These are phyloP conservation scores for Mobula hypostoma DNA, from an alignment of 2,113 vertebrate species.

Conservation along the genomic window DNA sequence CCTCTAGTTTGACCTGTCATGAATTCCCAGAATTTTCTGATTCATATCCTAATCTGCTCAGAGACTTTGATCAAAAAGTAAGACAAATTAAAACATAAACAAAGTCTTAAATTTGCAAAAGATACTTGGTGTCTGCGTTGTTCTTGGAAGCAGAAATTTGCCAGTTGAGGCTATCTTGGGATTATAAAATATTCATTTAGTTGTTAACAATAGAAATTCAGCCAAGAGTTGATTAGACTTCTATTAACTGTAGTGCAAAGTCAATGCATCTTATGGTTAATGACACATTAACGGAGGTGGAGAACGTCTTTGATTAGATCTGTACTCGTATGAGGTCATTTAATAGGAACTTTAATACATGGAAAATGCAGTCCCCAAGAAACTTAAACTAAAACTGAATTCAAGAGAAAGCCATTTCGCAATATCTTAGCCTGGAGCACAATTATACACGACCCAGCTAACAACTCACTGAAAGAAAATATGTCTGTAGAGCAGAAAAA, in stretches of 20 bases:
- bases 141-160: background rate
- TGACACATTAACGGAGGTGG: background rate
- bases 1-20: background rate
- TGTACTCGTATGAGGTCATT: background rate
- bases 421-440: constrained; percentile 10
- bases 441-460: background rate
- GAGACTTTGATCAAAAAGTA: background rate
- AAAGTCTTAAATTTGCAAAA: background rate
- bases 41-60: background rate
- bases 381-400: background rate
- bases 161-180: background rate
- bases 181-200: background rate
- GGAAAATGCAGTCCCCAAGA: background rate
- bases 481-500: background rate
- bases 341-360: background rate
- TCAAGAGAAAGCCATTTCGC: background rate
- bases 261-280: background rate
- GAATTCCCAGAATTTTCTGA: background rate
- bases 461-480: constrained; percentile 23
- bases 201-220: constrained; percentile 11
- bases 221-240: background rate
- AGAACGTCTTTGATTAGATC: background rate
- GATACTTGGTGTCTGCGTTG: background rate
- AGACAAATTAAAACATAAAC: too few species aligned
- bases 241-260: background rate